Conservation (phyloP, 2,888 invertebrate genomes). For the Ormyrus pomaceus region DNA sequence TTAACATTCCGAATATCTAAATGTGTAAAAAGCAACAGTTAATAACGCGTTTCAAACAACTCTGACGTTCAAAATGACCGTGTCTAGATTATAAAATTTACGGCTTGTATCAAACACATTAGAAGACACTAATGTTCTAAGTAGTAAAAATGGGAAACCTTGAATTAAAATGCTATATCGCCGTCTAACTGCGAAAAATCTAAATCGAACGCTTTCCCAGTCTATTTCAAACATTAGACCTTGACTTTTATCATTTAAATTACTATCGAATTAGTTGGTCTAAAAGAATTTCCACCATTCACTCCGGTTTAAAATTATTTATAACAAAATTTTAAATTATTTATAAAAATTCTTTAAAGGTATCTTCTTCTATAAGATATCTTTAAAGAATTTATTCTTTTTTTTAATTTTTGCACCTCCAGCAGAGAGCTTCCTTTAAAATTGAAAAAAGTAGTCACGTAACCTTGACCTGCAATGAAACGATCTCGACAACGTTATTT, state of each 20-base stretch:
- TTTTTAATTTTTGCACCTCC: background rate
- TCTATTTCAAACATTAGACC: slow-evolving; percentile 30
- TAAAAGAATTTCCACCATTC: background rate
- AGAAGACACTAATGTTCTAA: slow-evolving; percentile 8
- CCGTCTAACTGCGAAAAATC: background rate
- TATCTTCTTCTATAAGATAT: background rate
- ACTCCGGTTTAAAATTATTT: no score
- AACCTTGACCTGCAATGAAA: background rate
- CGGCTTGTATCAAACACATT: slow-evolving; percentile 8
- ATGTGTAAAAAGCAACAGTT: no score
- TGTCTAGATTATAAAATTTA: slow-evolving; percentile 2
- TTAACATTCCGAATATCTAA: no score
- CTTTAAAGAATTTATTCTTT: background rate
- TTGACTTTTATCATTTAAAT: slow-evolving; percentile 27
- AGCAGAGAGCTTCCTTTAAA: background rate
- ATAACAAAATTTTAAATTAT: no score
- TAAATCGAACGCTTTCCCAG: slow-evolving; percentile 1
- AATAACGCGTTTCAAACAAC: no score
- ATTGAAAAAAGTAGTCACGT: background rate
- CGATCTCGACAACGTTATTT: slow-evolving; percentile 2
- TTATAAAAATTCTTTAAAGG: no score
- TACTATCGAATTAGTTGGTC: background rate
- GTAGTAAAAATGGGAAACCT: background rate
- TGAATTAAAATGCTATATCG: slow-evolving; percentile 1
- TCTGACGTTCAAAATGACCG: background rate